These are phyloP conservation scores for Gortyna flavago DNA, from an alignment of 2,888 invertebrate species.

Conservation along the genomic window DNA sequence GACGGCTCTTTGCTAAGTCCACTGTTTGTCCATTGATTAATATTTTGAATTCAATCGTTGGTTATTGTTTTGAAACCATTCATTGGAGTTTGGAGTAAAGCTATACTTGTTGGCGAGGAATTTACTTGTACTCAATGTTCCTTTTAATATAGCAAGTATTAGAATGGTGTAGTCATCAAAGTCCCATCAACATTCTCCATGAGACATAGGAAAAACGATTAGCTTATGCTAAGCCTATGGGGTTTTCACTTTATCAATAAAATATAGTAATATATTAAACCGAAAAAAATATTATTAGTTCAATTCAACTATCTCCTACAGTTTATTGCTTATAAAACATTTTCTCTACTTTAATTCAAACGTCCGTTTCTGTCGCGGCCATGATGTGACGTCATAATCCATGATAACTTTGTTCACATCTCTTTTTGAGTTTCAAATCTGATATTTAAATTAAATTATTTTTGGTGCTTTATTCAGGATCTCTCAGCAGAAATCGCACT, in stretches of 20 bases:
- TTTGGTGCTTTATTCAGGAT: too few species aligned
- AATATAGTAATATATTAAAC: too few species aligned
- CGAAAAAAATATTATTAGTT: too few species aligned
- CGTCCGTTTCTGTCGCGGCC: too few species aligned
- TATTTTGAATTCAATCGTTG: slow-evolving; percentile 35
- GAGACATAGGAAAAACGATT: neutral
- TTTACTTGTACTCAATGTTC: neutral
- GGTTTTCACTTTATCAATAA: neutral
- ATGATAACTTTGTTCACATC: too few species aligned
- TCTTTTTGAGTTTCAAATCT: too few species aligned
- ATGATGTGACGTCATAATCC: too few species aligned
- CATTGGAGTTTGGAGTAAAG: neutral
- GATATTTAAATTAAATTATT: too few species aligned
- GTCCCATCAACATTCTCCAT: neutral
- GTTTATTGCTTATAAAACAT: too few species aligned
- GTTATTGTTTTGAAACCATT: slow-evolving; percentile 34
- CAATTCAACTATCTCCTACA: too few species aligned
- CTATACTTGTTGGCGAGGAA: neutral
- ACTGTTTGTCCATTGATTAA: slow-evolving; percentile 46
- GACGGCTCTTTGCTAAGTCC: slow-evolving; percentile 29
- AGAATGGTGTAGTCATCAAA: neutral
- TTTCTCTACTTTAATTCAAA: too few species aligned
- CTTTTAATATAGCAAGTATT: neutral
- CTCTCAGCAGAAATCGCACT: too few species aligned
- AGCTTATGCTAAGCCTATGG: neutral